These are phyloP conservation scores for Synaphobranchus kaupii DNA, from an alignment of 2,797 vertebrate species.

Conservation along the genomic window DNA sequence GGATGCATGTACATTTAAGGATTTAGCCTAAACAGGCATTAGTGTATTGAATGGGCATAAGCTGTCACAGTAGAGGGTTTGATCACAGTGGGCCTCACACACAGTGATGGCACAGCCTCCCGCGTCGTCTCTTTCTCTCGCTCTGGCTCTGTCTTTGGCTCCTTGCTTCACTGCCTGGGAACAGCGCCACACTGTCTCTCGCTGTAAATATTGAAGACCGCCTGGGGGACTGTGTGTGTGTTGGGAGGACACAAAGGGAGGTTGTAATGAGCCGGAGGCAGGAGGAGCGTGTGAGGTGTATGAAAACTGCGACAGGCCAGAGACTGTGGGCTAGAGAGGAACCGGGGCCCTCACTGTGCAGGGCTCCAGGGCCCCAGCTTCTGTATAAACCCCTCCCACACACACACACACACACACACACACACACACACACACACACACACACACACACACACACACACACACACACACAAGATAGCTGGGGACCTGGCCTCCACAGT, in stretches of 20 bases:
- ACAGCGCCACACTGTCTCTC: background rate
- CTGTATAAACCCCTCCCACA: too few relatives aligned
- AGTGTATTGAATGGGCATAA: background rate
- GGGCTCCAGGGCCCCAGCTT: background rate
- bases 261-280: background rate
- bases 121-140: background rate
- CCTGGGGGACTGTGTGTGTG: background rate
- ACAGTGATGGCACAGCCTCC: background rate
- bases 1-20: background rate
- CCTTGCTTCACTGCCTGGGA: background rate
- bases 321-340: background rate
- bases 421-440: too few relatives aligned
- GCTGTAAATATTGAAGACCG: slow-evolving; percentile 18
- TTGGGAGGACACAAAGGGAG: background rate
- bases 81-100: background rate
- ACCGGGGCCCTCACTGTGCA: background rate
- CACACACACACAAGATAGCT: background rate
- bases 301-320: background rate
- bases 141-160: background rate
- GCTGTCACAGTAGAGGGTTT: background rate
- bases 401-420: too few relatives aligned
- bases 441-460: too few relatives aligned
- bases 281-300: background rate
- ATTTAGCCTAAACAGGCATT: background rate
- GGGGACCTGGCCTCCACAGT: background rate